phyloP scores from a whole-genome alignment of 2,797 vertebrate species.

The Paratrypauchen microcephalus region DNA sequence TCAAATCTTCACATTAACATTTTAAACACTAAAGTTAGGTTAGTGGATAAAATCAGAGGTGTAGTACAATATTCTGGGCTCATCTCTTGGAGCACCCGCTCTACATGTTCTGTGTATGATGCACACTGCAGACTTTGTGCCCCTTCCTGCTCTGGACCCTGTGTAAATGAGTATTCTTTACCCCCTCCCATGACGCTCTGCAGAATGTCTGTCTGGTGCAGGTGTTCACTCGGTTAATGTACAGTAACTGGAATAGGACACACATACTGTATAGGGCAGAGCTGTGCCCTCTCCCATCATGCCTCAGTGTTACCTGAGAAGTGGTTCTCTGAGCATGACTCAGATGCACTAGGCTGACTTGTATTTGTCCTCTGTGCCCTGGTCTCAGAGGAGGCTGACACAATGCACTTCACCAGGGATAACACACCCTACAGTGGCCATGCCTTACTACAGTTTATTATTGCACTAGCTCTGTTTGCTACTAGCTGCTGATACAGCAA shows the following conservation, averaged over 20 bases:
- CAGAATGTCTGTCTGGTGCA: neutral
- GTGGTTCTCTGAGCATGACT: neutral
- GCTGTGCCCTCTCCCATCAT: neutral
- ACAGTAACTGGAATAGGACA: neutral
- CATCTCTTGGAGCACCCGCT: no score
- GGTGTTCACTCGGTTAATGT: neutral
- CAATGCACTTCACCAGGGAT: slow-evolving; percentile 7
- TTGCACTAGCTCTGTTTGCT: slow-evolving; percentile 10
- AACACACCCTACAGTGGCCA: slow-evolving; percentile 8
- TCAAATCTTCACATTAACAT: neutral
- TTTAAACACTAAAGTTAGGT: neutral
- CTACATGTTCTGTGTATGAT: no score
- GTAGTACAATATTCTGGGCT: no score
- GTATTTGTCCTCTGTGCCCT: slow-evolving; percentile 8
- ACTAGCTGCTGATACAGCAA: slow-evolving; percentile 10
- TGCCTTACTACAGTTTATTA: slow-evolving; percentile 9
- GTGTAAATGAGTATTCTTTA: no score
- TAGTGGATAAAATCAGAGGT: no score
- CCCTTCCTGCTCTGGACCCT: no score
- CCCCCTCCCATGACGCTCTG: no score
- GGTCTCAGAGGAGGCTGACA: slow-evolving; percentile 26
- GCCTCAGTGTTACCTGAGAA: slow-evolving; percentile 3
- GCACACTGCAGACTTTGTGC: no score
- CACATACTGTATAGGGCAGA: neutral
- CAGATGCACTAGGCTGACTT: slow-evolving; percentile 11